Base-by-base conservation (phyloP, 2,888 invertebrate genomes). In the Rosalia funebris region DNA sequence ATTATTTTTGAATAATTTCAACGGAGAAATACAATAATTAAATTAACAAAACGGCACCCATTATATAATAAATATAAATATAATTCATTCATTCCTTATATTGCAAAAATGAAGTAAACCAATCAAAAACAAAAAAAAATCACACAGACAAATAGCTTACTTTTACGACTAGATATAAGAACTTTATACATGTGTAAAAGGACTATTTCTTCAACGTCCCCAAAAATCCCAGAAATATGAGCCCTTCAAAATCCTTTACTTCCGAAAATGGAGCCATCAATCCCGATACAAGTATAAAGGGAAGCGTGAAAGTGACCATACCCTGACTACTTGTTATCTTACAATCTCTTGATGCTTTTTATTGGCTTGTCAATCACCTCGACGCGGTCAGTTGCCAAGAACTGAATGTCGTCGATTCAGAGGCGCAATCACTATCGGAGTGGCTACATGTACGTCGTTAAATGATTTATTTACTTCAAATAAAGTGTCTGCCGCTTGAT, bases 321-420 rank as follows among this genome's bases (percentile, higher is more conserved):
- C 66, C 65, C 66, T 54, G 67, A 64, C 68, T 65, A 70, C 71
- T 71, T 71, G 73, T 72, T 74, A 74, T 75, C 73, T 72, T 66
- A 66, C 71, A 68, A 74, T 73, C 71, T 71, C 71, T 68, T 64
- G 71, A 70, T 69, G 70, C 68, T 69, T 71, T 73, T 73, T 73
- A 73, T 74, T 72, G 69, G 68, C 64, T 63, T 71, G 73, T 71
- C 73, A 74, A 72, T 71, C 71, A 73, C 67, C 58, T 20, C 55
- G 68, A 68, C 68, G 65, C 65, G 70, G 69, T 70, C 71, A 66
- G 66, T 69, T 66, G 54, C 57, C 55, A 56, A 58, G 46, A 57
- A 62, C 46, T 62, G 58, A 57, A 61, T 57, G 63, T 65, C 61
- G 65, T 46, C 48, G 47, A 57, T 42, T 54, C 45, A 36, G 20